Percentiles rank a stretch among this genome's conserved stretches.
phyloP scores from a whole-genome alignment of 2,113 vertebrate species.

The Natator depressus region DNA sequence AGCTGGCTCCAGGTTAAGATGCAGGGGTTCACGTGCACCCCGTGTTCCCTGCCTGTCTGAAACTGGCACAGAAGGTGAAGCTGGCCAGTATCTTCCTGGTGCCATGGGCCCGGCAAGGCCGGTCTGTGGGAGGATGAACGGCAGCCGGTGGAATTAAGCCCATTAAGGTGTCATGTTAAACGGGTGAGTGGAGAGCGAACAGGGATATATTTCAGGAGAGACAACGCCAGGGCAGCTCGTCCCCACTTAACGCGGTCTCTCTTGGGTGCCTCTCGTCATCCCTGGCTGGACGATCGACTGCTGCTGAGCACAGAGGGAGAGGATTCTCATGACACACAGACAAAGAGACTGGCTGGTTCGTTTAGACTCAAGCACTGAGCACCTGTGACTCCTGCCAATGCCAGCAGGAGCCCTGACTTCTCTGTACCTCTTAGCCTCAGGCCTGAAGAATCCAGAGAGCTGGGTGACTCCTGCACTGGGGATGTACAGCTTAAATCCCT shows the following conservation, averaged over 20 bases:
- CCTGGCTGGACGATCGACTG: not conserved
- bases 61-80: no score
- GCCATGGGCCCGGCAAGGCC: no score
- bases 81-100: no score
- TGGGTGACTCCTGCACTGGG: not conserved
- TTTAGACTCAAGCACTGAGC: not conserved
- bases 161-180: not conserved
- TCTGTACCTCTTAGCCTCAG: not conserved
- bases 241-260: not conserved
- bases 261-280: not conserved
- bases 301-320: not conserved
- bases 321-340: not conserved
- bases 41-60: no score
- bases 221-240: not conserved
- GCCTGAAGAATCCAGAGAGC: not conserved
- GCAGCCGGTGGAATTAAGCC: not conserved
- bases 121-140: not conserved
- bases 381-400: no score
- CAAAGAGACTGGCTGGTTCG: not conserved
- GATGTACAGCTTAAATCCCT: not conserved
- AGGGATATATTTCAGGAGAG: not conserved
- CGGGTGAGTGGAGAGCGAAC: not conserved
- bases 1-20: no score
- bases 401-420: not conserved
- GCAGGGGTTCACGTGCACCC: no score